These are phyloP conservation scores for Oryzias javanicus DNA, from an alignment of 2,113 vertebrate species.

Conservation along the genomic window DNA sequence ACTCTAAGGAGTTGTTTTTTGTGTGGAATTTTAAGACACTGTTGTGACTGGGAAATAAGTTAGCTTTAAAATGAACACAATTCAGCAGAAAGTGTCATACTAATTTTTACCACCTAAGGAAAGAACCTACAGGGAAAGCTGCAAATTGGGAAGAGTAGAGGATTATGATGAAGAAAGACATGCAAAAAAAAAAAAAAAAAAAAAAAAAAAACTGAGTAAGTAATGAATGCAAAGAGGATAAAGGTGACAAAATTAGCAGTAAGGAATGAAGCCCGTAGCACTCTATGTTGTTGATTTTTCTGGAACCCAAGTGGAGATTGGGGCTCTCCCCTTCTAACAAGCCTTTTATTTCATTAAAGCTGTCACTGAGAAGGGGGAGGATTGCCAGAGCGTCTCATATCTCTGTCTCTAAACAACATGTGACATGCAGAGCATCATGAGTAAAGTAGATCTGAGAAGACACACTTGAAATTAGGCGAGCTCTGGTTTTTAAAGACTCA, in stretches of 20 bases:
- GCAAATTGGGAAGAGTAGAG: slow-evolving; percentile 18
- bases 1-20: slow-evolving; percentile 18
- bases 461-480: slow-evolving; percentile 5
- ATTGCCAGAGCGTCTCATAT: slow-evolving; percentile 36
- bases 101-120: slow-evolving; percentile 5
- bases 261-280: slow-evolving; percentile 17
- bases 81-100: slow-evolving; percentile 21
- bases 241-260: slow-evolving; percentile 20
- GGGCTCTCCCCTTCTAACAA: slow-evolving; percentile 51
- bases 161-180: slow-evolving; percentile 27
- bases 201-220: slow-evolving; percentile 7
- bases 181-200: slow-evolving; percentile 3
- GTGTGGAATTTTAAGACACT: slow-evolving; percentile 42
- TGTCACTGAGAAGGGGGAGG: slow-evolving; percentile 39
- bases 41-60: slow-evolving; percentile 34
- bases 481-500: not conserved
- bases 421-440: slow-evolving; percentile 22
- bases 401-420: slow-evolving; percentile 40
- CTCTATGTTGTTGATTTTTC: slow-evolving; percentile 62
- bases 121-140: slow-evolving; percentile 1
- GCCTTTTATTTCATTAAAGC: slow-evolving; percentile 66
- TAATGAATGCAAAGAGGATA: slow-evolving; percentile 33
- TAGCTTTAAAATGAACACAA: slow-evolving; percentile 26
- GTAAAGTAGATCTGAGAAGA: slow-evolving; percentile 6
- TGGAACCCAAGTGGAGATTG: slow-evolving; percentile 50